Conservation (phyloP, 53 echinoderm and acorn worm genomes). For the Holothuria scabra region DNA sequence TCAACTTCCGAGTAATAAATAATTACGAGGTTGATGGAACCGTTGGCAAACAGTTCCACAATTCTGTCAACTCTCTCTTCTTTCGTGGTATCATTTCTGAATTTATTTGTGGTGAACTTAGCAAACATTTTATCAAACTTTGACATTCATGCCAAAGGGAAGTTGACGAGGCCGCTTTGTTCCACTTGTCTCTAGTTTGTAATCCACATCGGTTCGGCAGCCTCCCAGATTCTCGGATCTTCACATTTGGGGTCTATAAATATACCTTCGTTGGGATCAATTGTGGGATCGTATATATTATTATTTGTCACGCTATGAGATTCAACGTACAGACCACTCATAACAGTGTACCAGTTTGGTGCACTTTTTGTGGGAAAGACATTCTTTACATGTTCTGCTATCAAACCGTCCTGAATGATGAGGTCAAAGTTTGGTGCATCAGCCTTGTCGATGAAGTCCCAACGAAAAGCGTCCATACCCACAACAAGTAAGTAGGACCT, state of each 20-base stretch:
- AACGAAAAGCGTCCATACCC: constrained; percentile 94
- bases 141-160: constrained; percentile 62
- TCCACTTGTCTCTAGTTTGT: constrained; percentile 87
- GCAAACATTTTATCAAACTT: constrained; percentile 47
- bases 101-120: constrained; percentile 24
- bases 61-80: constrained; percentile 53
- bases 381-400: constrained; percentile 67
- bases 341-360: constrained; percentile 86
- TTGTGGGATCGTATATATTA: constrained; percentile 73
- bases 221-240: constrained; percentile 71
- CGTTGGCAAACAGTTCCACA: constrained; percentile 53
- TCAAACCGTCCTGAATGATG: constrained; percentile 60
- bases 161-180: constrained; percentile 64
- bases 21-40: constrained; percentile 60
- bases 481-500: constrained; percentile 68
- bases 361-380: constrained; percentile 86
- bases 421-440: constrained; percentile 81
- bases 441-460: constrained; percentile 75
- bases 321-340: constrained; percentile 87
- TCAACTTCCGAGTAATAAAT: constrained; percentile 69
- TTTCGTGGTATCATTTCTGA: constrained; percentile 39
- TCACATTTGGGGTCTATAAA: neutral
- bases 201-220: constrained; percentile 85
- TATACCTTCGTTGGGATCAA: constrained; percentile 47
- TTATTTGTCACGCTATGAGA: constrained; percentile 87